Evolutionary conservation across 1,140 invertebrate species (phyloP).

Genomic region (Heliconius congener): DNA sequence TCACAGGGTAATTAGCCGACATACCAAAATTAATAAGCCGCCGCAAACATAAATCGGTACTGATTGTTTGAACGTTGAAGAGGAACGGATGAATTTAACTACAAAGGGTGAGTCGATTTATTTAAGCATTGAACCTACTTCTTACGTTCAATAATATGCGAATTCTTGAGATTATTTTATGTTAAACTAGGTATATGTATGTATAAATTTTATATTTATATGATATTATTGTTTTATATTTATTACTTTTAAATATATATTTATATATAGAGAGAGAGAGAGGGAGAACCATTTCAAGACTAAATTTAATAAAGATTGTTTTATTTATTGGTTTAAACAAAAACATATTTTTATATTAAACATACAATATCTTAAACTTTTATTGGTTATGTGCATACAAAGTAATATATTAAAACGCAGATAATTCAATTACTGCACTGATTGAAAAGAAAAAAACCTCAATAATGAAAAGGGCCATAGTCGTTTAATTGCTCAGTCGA

Average conservation of each 20-base stretch:
- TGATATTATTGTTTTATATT: background rate
- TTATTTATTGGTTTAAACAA: no score
- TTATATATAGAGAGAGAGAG: no score
- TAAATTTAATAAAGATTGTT: no score
- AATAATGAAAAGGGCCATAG: conserved; percentile 22
- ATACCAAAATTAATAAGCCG: conserved; percentile 75
- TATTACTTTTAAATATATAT: no score
- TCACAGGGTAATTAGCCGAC: conserved; percentile 74
- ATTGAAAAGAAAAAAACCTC: conserved; percentile 24
- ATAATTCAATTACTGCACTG: background rate
- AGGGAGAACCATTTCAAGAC: no score
- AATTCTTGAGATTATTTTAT: conserved; percentile 30
- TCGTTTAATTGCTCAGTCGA: conserved; percentile 29
- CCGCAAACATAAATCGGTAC: conserved; percentile 61
- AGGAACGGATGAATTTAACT: conserved; percentile 79
- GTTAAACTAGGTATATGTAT: background rate
- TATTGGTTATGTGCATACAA: no score
- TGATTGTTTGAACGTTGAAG: conserved; percentile 69
- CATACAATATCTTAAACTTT: no score
- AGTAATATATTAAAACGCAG: no score
- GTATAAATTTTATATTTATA: background rate
- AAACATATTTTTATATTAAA: no score
- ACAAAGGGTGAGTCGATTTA: conserved; percentile 65
- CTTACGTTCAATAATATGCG: conserved; percentile 19
- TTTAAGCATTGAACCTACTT: conserved; percentile 9